A percentile compares a stretch with the other conserved stretches of the same genome.
Evolutionary conservation across 2,113 vertebrate species (phyloP).

Genomic region (Proteles cristata): DNA sequence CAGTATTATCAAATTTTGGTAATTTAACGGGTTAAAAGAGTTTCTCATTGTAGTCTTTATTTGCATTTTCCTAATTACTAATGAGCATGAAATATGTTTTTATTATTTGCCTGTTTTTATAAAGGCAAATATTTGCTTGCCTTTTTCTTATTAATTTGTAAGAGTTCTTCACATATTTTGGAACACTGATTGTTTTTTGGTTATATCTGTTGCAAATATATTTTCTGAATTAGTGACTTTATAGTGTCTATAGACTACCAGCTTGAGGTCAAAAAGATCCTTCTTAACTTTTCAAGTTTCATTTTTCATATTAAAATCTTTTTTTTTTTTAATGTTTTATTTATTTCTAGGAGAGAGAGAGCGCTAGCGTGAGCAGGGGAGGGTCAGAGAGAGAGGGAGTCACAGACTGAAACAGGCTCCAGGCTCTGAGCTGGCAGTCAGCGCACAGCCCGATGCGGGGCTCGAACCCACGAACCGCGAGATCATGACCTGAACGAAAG

Average conservation of each 20-base stretch:
- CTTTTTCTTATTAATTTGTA: constrained; percentile 20
- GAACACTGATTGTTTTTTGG: neutral
- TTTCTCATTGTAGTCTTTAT: neutral
- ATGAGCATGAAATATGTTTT: constrained; percentile 10
- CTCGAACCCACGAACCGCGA: too few relatives aligned
- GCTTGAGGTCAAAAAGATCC: neutral
- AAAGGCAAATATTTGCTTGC: neutral
- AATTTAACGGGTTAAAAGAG: neutral
- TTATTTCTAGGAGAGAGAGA: too few relatives aligned
- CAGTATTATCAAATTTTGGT: neutral
- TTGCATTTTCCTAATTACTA: neutral
- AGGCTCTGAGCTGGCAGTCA: too few relatives aligned
- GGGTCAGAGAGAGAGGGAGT: too few relatives aligned
- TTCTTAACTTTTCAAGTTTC: constrained; percentile 14
- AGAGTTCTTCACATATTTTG: neutral
- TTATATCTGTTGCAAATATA: neutral
- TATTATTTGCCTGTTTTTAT: constrained; percentile 1
- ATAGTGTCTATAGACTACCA: neutral
- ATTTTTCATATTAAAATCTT: constrained; percentile 30
- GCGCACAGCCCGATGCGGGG: too few relatives aligned
- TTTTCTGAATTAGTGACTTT: neutral
- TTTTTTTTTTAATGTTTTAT: too few relatives aligned
- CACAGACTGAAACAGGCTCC: too few relatives aligned
- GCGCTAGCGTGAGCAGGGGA: too few relatives aligned
- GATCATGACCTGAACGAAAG: too few relatives aligned